Base-by-base conservation (phyloP, 2,888 invertebrate species). In the Leptinotarsa rubiginosa region DNA sequence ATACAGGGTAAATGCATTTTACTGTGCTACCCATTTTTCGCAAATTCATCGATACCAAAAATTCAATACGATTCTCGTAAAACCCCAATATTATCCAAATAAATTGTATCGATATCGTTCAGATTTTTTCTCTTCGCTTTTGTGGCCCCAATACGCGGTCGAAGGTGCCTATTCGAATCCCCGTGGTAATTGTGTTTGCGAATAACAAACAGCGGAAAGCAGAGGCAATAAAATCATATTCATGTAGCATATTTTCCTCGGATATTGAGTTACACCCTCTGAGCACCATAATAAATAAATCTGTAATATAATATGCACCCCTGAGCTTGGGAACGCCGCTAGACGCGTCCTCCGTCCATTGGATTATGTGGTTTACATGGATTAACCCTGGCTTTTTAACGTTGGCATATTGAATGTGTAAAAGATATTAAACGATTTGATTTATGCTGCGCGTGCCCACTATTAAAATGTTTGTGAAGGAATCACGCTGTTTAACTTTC, bases 251-350 rank as follows among this genome's bases (percentile, higher is more conserved):
- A 84, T 83, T 85, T 81, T 83, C 82, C 81, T 81, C 81, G 83
- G 85, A 85, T 86, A 86, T 86, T 85, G 84, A 81, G 84, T 86
- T 86, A 85, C 86, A 85, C 85, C 82, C 83, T 72, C 78, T 66
- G 84, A 82, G 84, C 85, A 84, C 85, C 85, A 84, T 83, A 84
- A 85, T 85, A 86, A 87, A 86, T 87, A 86, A 86, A 86, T 87
- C 82, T 83, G 86, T 85, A 86, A 87, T 87, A 84, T 85, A 85
- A 86, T 87, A 87, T 86, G 86, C 87, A 87, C 87, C 87, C 87
- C 78, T 82, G 75, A 75, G 79, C 80, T 82, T 85, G 85, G 84
- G 85, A 85, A 85, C 62, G 65, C 69, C 69, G 56, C 72, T 64
- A 69, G 62, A 78, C 75, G 41, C 41, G 75, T 77, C 81, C 79